Evolutionary conservation across 1,140 invertebrate species (phyloP).

Genomic region (Acromyrmex charruanus): DNA sequence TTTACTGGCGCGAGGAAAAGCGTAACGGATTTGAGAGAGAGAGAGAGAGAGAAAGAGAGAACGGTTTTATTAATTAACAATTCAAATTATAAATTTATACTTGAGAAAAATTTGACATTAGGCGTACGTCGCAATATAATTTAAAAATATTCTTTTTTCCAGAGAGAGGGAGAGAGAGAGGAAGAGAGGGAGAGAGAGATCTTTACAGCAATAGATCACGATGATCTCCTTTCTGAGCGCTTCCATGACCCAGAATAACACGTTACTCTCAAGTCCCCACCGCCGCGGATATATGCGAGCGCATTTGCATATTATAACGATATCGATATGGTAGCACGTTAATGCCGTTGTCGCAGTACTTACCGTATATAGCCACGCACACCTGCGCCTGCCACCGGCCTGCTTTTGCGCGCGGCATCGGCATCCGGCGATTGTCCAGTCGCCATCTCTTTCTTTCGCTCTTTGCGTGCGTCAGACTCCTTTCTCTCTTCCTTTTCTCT

Average conservation of each 20-base stretch:
- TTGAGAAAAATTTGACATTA: not conserved
- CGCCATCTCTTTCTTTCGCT: conserved; percentile 38
- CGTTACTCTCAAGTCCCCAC: conserved; percentile 44
- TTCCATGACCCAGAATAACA: conserved; percentile 62
- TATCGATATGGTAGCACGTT: conserved; percentile 76
- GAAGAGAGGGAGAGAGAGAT: too few species aligned
- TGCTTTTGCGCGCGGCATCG: conserved; percentile 67
- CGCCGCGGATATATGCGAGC: conserved; percentile 6
- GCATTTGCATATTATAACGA: conserved; percentile 78
- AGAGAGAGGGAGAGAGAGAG: too few species aligned
- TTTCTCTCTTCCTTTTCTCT: not conserved
- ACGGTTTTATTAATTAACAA: conserved; percentile 8
- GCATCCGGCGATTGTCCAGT: conserved; percentile 76
- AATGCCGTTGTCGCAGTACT: conserved; percentile 72
- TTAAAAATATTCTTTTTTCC: conserved; percentile 41
- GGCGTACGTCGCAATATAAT: not conserved
- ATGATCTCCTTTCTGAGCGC: conserved; percentile 66
- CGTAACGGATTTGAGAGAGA: not conserved
- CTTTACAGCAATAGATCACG: conserved; percentile 54
- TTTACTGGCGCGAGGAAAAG: not conserved
- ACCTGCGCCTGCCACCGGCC: conserved; percentile 73
- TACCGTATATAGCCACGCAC: conserved; percentile 71
- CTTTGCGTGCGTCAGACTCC: conserved; percentile 15
- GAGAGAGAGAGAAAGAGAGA: not conserved
- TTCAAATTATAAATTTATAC: conserved; percentile 3